A percentile compares a stretch with the other conserved stretches of the same genome.
phyloP scores from a whole-genome alignment of 2,888 invertebrate genomes.

The Cinara cedri region DNA sequence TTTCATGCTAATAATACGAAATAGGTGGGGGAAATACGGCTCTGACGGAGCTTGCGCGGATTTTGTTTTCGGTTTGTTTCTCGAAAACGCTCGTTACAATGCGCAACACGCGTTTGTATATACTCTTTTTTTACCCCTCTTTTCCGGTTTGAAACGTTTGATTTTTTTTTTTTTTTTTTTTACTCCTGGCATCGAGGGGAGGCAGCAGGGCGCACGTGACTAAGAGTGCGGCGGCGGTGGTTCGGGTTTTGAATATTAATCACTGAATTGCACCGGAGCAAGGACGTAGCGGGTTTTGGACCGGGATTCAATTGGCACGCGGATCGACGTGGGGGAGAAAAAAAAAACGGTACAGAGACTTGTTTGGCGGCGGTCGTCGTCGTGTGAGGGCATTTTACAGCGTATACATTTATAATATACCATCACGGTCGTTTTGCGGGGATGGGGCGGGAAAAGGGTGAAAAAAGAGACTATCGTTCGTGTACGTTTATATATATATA shows the following conservation, averaged over 20 bases:
- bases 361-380: background rate
- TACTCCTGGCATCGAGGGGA: background rate
- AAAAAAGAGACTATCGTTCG: slow-evolving; percentile 28
- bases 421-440: background rate
- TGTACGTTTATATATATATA: background rate
- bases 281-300: slow-evolving; percentile 6
- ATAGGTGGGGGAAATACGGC: no score
- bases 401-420: background rate
- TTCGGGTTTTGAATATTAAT: slow-evolving; percentile 41
- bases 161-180: slow-evolving; percentile 1
- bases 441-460: background rate
- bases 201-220: background rate
- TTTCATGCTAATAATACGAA: no score
- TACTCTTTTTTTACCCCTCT: no score
- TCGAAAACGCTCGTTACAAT: no score
- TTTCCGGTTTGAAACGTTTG: background rate
- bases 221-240: background rate
- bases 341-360: slow-evolving; percentile 18
- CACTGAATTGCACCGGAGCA: background rate
- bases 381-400: background rate
- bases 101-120: no score
- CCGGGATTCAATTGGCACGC: slow-evolving; percentile 51
- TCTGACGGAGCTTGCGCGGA: no score
- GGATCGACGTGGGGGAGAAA: background rate
- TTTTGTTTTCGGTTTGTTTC: no score